Base-by-base conservation (phyloP, 2,888 invertebrate species). In the Mimachlamys varia region DNA sequence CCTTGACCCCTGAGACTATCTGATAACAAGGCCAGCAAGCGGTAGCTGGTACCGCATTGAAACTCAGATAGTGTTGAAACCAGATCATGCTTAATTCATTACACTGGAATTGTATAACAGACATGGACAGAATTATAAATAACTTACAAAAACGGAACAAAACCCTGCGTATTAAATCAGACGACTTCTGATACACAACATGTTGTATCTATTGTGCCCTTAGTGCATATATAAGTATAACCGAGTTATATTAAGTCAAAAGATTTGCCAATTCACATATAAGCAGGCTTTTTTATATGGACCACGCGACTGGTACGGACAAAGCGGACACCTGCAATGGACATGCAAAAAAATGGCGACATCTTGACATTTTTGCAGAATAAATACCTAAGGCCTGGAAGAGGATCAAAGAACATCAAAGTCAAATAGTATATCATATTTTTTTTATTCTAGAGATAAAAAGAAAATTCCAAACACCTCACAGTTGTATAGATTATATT, bases 71-170 rank as follows among this genome's bases (percentile, higher is more conserved):
- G 76, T 76, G 76, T 76, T 76, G 76, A 76, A 76, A 76, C 76
- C 76, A 76, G 76, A 76, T 76, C 76, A 76, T 76, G 76, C 76
- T 76, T 76, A 76, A 76, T 76, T 76, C 76, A 76, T 76, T 76
- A 76, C 76, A 76, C 27, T 12, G 22, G 76, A 76, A 76, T 76
- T 76, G 76, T 76, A 15, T 76, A 76, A 76, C 76, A 27, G 76
- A 33, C 76, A 33, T 76, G 22, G 27, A 76, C 33, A 76, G 2
- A 27, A 15, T 22, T 76, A 76, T 76, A 76, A 76, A 76, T 76
- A 76, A 33, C 76, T 76, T 5, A 33, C 12, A 22, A 2, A 76
- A 33, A 76, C 76, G 76, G 33, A 76, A 76, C 33, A 76, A 76
- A 76, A 76, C 27, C 27, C 76, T 17, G 22, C 4, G 12, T 15